A percentile compares a stretch with the other conserved stretches of the same genome.
Conservation (phyloP, 37 sponge, comb jelly and placozoan species). For the Chondrosia reniformis region DNA sequence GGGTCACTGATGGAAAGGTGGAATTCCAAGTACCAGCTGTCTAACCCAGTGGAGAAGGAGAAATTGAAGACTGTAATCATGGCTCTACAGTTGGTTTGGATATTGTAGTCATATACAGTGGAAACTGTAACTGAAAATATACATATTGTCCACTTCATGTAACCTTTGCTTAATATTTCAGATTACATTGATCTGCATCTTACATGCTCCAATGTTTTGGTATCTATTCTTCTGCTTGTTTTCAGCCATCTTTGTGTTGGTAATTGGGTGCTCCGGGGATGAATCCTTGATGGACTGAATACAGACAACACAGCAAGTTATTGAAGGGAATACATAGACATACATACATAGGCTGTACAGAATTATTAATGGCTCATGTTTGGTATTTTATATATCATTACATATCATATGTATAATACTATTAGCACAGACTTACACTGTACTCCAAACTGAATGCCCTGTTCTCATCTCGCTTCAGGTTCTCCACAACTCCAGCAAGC, state of each 20-base stretch:
- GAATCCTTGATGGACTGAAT: constrained; percentile 42
- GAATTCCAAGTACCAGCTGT: no score
- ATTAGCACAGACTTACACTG: constrained; percentile 26
- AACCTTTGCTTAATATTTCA: no score
- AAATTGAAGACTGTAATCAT: no score
- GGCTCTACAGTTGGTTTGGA: no score
- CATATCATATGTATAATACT: no score
- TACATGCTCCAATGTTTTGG: constrained; percentile 68
- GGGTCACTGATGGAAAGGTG: no score
- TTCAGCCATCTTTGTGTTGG: constrained; percentile 32
- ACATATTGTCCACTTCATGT: no score
- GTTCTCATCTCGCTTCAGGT: constrained; percentile 56
- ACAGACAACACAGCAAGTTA: neutral
- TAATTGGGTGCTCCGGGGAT: constrained; percentile 41
- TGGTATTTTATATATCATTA: no score
- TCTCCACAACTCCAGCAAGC: constrained; percentile 32
- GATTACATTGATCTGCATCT: no score
- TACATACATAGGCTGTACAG: neutral
- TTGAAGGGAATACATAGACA: neutral
- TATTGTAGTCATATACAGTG: no score
- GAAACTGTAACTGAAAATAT: no score
- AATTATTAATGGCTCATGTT: neutral
- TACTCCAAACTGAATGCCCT: constrained; percentile 62
- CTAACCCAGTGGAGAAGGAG: no score
- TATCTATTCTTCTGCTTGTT: constrained; percentile 76